Evolutionary conservation across 2,888 invertebrate species (phyloP), one percentile per base, ranked within the genome.

Genomic region (Melanostoma mellinum): DNA sequence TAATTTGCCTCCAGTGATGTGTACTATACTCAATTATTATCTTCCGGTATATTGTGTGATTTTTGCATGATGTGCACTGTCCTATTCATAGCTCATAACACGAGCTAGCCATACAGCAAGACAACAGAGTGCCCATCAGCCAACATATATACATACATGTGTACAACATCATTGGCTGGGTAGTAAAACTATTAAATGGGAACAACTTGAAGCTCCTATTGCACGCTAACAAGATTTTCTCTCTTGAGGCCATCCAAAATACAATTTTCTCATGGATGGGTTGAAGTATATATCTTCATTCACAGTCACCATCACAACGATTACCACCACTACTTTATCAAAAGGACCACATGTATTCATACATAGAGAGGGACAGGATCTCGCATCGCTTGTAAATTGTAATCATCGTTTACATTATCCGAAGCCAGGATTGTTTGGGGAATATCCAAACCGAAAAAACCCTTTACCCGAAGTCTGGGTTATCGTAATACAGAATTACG

Each of bases 21-120:
- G 48, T 30, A 48, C 35, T 50, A 30, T 50, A 46, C 55, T 71
- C 80, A 75, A 75, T 71, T 80, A 75, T 71, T 80, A 80, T 75
- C 56, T 71, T 67, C 42, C 63, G 71, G 65, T 67, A 60, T 53
- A 61, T 71, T 76, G 65, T 20, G 20, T 71, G 76, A 81, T 71
- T 81, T 81, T 67, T 58, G 53, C 60, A 72, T 76, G 71, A 50
- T 58, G 52, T 61, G 61, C 63, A 69, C 20, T 33, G 42, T 69
- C 46, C 69, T 46, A 56, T 63, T 42, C 40, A 46, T 40, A 10
- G 50, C 52, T n/a, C 33, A 3, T 10, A 46, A 46, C 10, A 46
- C 10, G 10, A n/a, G 3, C 6, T 4, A 52, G 5, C 33, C 4
- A 9, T 3, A 20, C 20, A 20, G 20, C 20, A 20, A 20, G 20